These are phyloP conservation scores for Parasteatoda tepidariorum DNA, from an alignment of 1,140 invertebrate genomes.

Conservation along the genomic window DNA sequence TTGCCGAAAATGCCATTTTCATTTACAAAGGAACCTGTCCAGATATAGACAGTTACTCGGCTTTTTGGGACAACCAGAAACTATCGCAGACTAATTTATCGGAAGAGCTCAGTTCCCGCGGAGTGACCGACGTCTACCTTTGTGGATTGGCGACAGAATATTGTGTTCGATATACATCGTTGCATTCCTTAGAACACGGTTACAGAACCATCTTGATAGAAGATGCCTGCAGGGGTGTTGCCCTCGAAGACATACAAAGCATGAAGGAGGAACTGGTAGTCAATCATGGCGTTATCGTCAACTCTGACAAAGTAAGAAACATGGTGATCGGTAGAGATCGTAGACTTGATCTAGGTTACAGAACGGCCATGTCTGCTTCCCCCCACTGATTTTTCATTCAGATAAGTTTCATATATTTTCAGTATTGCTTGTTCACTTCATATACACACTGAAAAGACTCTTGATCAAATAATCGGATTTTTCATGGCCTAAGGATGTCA, in stretches of 20 bases:
- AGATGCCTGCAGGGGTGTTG: constrained; percentile 90
- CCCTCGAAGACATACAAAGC: constrained; percentile 83
- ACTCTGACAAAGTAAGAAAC: constrained; percentile 77
- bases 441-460: too few relatives aligned
- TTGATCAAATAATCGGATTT: too few relatives aligned
- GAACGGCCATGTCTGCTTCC: constrained; percentile 67
- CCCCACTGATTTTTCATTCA: too few relatives aligned
- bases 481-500: too few relatives aligned
- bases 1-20: constrained; percentile 66
- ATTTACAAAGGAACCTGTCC: constrained; percentile 79
- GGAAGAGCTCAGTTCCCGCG: constrained; percentile 80
- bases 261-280: constrained; percentile 81
- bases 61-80: constrained; percentile 97
- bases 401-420: too few relatives aligned
- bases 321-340: constrained; percentile 90
- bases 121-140: constrained; percentile 92
- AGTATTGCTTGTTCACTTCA: too few relatives aligned
- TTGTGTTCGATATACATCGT: constrained; percentile 77
- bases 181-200: constrained; percentile 78
- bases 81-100: constrained; percentile 87
- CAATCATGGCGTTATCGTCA: constrained; percentile 82
- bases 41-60: constrained; percentile 96
- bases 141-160: constrained; percentile 97
- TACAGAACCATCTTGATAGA: constrained; percentile 91
- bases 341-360: constrained; percentile 86